Evolutionary conservation across 2,113 vertebrate species (phyloP).

Genomic region (Dasyornis broadbenti): DNA sequence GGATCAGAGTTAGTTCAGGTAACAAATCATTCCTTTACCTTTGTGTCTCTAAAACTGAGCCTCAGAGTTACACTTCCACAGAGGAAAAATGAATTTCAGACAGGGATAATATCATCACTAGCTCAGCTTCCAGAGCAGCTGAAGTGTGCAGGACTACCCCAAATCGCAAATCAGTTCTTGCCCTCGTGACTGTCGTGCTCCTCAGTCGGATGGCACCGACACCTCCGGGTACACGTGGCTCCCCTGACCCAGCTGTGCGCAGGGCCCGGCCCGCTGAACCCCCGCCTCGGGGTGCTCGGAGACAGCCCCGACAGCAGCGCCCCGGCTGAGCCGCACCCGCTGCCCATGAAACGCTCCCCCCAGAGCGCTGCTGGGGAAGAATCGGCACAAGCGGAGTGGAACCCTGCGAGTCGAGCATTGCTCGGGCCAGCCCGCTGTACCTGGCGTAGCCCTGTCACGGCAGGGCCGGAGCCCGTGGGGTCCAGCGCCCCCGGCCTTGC

Average conservation of each 20-base stretch:
- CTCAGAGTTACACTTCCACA: constrained; percentile 65
- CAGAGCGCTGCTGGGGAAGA: too few relatives aligned
- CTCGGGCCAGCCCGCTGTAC: not conserved
- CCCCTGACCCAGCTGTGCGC: not conserved
- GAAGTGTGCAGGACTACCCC: fast-evolving
- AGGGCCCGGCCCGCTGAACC: not conserved
- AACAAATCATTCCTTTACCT: not conserved
- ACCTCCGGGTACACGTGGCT: not conserved
- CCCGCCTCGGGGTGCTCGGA: fast-evolving
- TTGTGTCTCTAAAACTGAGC: not conserved
- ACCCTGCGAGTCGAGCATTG: fast-evolving
- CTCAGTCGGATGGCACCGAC: not conserved
- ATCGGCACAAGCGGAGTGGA: fast-evolving
- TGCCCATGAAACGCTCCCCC: fast-evolving
- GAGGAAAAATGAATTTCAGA: constrained; percentile 15
- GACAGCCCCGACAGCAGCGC: too few relatives aligned
- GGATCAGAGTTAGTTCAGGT: not conserved
- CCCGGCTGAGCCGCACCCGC: not conserved
- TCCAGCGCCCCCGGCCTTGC: not conserved
- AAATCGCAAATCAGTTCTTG: fast-evolving
- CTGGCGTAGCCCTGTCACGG: not conserved
- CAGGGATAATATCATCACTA: constrained; percentile 71
- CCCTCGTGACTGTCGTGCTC: fast-evolving
- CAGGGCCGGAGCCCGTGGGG: not conserved
- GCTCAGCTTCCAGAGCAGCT: constrained; percentile 28